phyloP scores from a whole-genome alignment of 2,888 invertebrate species.

The Microdon myrmicae region DNA sequence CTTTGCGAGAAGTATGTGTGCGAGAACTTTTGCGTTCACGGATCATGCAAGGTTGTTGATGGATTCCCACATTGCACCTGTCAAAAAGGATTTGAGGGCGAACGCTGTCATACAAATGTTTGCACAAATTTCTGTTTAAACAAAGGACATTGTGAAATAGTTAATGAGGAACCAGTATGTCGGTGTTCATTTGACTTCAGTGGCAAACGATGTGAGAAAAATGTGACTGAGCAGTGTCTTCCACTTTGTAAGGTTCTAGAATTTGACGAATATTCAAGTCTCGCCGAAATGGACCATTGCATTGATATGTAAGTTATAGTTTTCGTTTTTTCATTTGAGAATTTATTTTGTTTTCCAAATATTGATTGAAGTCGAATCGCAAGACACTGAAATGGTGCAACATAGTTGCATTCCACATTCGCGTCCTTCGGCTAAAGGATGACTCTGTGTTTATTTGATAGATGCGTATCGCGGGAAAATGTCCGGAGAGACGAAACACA shows the following conservation, averaged over 20 bases:
- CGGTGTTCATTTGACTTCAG: conserved; percentile 67
- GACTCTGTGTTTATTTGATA: too few species aligned
- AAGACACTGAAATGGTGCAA: too few species aligned
- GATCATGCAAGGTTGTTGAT: conserved; percentile 69
- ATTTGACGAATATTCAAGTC: conserved; percentile 55
- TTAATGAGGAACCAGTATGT: conserved; percentile 66
- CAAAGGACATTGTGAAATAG: conserved; percentile 71
- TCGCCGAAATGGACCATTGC: conserved; percentile 58
- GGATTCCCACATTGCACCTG: conserved; percentile 69
- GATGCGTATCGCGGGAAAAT: too few species aligned
- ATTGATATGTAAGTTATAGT: conserved; percentile 64
- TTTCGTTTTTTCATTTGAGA: too few species aligned
- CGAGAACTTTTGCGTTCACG: conserved; percentile 78
- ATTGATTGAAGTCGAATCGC: too few species aligned
- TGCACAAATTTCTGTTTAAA: conserved; percentile 76
- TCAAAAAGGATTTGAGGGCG: conserved; percentile 67
- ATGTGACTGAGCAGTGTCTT: conserved; percentile 60
- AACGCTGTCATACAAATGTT: conserved; percentile 68
- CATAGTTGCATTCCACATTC: too few species aligned
- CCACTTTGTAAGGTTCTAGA: conserved; percentile 58
- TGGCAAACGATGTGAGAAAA: conserved; percentile 69
- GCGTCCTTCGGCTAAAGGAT: too few species aligned
- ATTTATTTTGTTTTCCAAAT: too few species aligned
- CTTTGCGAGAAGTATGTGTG: conserved; percentile 78
- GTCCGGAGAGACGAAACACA: too few species aligned